These are phyloP conservation scores for Thalassoma bifasciatum DNA, from an alignment of 2,113 vertebrate genomes.

Conservation along the genomic window DNA sequence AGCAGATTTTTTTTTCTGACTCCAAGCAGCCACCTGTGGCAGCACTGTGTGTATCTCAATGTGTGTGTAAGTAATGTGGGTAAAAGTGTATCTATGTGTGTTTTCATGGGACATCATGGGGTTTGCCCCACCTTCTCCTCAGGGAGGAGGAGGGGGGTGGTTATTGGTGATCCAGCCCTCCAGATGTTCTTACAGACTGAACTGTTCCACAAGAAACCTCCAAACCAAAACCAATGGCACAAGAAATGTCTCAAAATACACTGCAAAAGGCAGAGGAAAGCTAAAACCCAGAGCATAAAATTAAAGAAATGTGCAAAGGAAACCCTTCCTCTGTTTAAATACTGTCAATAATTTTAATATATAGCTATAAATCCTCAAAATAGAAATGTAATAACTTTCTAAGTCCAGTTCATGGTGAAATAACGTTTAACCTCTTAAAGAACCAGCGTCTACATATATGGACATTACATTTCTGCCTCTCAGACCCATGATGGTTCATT, in stretches of 20 bases:
- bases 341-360: too few relatives aligned
- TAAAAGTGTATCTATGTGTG: constrained; percentile 5
- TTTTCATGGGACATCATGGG: constrained; percentile 24
- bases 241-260: constrained; percentile 38
- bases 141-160: constrained; percentile 24
- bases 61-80: neutral
- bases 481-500: too few relatives aligned
- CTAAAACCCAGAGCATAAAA: too few relatives aligned
- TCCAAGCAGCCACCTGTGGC: constrained; percentile 58
- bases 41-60: constrained; percentile 8
- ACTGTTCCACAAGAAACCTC: constrained; percentile 42
- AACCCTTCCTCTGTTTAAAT: too few relatives aligned
- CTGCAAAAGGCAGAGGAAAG: constrained; percentile 4
- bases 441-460: too few relatives aligned
- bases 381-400: too few relatives aligned
- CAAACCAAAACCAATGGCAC: constrained; percentile 53
- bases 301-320: too few relatives aligned
- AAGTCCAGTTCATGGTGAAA: too few relatives aligned
- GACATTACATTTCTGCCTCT: too few relatives aligned
- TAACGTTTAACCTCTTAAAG: too few relatives aligned
- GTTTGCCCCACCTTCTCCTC: neutral
- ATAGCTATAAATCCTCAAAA: too few relatives aligned
- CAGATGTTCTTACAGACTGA: constrained; percentile 57
- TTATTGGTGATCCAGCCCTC: constrained; percentile 36
- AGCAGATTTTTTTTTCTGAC: constrained; percentile 17